Conservation (phyloP, 2,797 vertebrate genomes). For the Gouania willdenowi region DNA sequence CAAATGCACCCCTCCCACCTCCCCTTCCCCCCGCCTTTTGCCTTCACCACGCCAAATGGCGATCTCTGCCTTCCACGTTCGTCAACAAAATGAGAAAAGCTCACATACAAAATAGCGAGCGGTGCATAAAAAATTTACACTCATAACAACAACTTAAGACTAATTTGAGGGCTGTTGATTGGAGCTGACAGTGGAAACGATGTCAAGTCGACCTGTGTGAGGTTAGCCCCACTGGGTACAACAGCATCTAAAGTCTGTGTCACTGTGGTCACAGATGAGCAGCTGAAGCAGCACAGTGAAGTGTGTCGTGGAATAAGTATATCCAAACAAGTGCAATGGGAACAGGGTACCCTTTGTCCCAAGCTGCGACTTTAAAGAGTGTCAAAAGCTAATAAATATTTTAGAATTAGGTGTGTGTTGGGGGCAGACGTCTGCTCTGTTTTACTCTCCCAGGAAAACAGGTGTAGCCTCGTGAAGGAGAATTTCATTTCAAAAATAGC, state of each 20-base stretch:
- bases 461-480: constrained; percentile 93
- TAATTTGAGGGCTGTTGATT: constrained; percentile 34
- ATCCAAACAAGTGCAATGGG: constrained; percentile 58
- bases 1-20: constrained; percentile 75
- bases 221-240: constrained; percentile 28
- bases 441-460: constrained; percentile 91
- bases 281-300: constrained; percentile 43
- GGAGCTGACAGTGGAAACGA: constrained; percentile 34
- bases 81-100: constrained; percentile 2
- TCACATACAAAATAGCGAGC: constrained; percentile 13
- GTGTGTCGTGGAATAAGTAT: constrained; percentile 42
- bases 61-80: constrained; percentile 35
- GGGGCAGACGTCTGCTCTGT: constrained; percentile 89
- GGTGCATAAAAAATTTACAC: constrained; percentile 29
- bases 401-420: constrained; percentile 92
- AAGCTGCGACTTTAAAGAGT: constrained; percentile 83
- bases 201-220: constrained; percentile 41
- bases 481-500: constrained; percentile 97
- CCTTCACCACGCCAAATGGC: constrained; percentile 59
- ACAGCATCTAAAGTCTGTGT: constrained; percentile 46
- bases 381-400: constrained; percentile 99
- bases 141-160: constrained; percentile 22
- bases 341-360: constrained; percentile 85
- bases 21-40: no score
- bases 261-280: constrained; percentile 46